A percentile compares a stretch with the other conserved stretches of the same genome.
Conservation (phyloP, 2,888 invertebrate species). For the Gryllus longicercus region DNA sequence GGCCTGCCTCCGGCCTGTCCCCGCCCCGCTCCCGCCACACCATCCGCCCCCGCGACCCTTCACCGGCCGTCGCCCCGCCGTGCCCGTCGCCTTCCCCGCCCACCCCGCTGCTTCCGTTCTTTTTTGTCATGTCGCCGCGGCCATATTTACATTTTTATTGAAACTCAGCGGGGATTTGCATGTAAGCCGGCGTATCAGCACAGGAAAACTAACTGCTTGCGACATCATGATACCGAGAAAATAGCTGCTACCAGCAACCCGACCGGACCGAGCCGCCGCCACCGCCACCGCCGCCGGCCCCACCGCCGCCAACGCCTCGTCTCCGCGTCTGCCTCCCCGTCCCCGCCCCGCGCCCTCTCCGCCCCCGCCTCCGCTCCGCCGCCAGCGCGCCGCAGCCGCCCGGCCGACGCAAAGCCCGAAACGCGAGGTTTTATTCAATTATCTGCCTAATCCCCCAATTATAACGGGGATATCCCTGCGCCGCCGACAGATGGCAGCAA, state of each 20-base stretch:
- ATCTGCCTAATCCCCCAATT: conserved; percentile 67
- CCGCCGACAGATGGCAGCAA: conserved; percentile 32
- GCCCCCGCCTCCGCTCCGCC: not conserved
- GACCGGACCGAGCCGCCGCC: conserved; percentile 19
- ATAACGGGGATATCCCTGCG: conserved; percentile 44
- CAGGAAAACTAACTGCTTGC: conserved; percentile 23
- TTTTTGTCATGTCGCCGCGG: conserved; percentile 37
- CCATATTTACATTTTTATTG: conserved; percentile 53
- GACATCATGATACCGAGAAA: conserved; percentile 32
- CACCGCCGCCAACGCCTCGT: conserved; percentile 7
- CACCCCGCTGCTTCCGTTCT: conserved; percentile 21
- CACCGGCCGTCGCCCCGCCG: not conserved
- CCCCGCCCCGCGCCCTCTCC: conserved; percentile 22
- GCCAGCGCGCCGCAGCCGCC: not conserved
- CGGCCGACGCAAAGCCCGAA: conserved; percentile 3
- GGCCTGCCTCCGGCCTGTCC: conserved; percentile 44
- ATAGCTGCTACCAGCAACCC: conserved; percentile 23
- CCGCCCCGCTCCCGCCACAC: not conserved
- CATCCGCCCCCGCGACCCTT: not conserved
- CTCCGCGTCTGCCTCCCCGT: conserved; percentile 18
- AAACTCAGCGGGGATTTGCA: conserved; percentile 42
- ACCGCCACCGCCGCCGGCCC: conserved; percentile 2
- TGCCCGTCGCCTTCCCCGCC: not conserved
- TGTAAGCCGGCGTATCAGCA: conserved; percentile 33
- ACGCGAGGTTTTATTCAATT: conserved; percentile 57